Evolutionary conservation across 2,113 vertebrate species (phyloP).

Genomic region (Meleagris gallopavo): DNA sequence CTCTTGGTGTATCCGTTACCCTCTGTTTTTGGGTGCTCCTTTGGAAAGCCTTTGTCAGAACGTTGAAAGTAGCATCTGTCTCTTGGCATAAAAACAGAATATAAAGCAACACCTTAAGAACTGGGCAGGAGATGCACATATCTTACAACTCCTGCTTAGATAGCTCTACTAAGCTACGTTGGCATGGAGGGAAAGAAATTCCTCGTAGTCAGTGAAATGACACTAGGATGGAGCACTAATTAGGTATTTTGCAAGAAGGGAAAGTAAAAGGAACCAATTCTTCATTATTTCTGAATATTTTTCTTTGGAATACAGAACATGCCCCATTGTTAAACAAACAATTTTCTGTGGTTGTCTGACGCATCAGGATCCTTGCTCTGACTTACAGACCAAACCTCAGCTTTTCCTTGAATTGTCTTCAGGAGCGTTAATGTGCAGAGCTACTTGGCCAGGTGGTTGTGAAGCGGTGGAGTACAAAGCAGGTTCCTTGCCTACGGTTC

Average conservation of each 20-base stretch:
- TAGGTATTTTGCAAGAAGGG: background rate
- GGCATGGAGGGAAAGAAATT: background rate
- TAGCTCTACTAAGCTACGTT: background rate
- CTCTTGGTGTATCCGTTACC: background rate
- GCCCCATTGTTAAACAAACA: background rate
- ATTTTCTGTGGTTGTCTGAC: background rate
- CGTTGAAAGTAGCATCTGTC: background rate
- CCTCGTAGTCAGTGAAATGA: background rate
- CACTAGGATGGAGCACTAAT: background rate
- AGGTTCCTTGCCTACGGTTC: background rate
- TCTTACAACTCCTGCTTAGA: background rate
- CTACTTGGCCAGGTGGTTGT: background rate
- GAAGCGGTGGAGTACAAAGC: background rate
- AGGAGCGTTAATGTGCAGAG: background rate
- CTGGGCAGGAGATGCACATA: rapidly evolving
- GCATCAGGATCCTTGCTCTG: background rate
- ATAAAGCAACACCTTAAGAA: background rate
- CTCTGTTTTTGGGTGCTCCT: background rate
- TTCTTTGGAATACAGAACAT: background rate
- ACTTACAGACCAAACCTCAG: background rate
- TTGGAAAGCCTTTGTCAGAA: background rate
- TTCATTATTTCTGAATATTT: background rate
- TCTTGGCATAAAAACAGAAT: background rate
- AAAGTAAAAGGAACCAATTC: background rate
- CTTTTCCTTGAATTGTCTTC: background rate